Percentiles rank a stretch among this genome's conserved stretches.
Conservation (phyloP, 2,888 invertebrate genomes). For the Gastrophysa polygoni region DNA sequence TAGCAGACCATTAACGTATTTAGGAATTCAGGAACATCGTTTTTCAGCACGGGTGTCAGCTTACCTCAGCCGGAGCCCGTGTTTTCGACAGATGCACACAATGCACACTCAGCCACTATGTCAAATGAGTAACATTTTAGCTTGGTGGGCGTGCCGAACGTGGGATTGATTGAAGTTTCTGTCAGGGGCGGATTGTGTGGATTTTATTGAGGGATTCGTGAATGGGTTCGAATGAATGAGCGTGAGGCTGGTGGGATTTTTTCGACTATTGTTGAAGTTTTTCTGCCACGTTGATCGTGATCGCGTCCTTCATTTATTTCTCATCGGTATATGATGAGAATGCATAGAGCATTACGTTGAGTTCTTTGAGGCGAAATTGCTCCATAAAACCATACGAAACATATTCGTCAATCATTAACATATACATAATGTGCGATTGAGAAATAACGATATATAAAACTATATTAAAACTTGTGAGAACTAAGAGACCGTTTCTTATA, state of each 20-base stretch:
- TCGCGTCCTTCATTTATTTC: too few species aligned
- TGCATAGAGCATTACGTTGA: too few species aligned
- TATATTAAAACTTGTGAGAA: too few species aligned
- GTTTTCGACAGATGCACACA: conserved; percentile 13
- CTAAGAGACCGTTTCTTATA: too few species aligned
- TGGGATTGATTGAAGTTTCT: neutral
- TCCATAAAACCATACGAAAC: too few species aligned
- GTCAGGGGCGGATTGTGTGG: neutral
- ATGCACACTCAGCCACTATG: conserved; percentile 12
- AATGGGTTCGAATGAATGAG: neutral
- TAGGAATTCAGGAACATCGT: conserved; percentile 9
- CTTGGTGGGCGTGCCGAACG: neutral
- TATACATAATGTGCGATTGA: too few species aligned
- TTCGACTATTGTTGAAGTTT: too few species aligned
- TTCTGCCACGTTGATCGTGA: too few species aligned
- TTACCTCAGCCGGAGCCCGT: conserved; percentile 6
- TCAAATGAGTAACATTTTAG: conserved; percentile 6
- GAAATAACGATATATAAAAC: too few species aligned
- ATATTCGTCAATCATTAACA: too few species aligned
- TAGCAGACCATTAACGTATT: conserved; percentile 14
- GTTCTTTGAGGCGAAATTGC: too few species aligned
- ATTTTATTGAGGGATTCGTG: neutral
- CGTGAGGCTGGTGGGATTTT: neutral
- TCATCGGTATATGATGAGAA: too few species aligned
- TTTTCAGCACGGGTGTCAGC: conserved; percentile 12